phyloP scores from a whole-genome alignment of 2,113 vertebrate genomes.

The Hymenochirus boettgeri region DNA sequence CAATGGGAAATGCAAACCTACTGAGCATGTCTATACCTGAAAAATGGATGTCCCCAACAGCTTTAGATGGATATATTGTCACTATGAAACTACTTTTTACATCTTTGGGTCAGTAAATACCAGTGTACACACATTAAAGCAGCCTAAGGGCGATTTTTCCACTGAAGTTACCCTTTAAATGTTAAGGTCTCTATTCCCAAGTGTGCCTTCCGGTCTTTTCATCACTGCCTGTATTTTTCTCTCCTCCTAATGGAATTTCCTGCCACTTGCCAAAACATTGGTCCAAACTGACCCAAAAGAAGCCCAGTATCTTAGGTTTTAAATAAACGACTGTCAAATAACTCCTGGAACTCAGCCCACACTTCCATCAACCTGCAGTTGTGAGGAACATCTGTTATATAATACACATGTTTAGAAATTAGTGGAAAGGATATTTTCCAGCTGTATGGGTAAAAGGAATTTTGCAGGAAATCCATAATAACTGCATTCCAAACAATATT shows the following conservation, averaged over 20 bases:
- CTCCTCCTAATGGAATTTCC: neutral
- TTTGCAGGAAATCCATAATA: neutral
- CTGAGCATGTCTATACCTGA: too few species aligned
- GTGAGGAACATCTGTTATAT: neutral
- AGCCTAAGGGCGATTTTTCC: too few species aligned
- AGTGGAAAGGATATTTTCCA: neutral
- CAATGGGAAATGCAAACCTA: too few species aligned
- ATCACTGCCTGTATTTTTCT: constrained; percentile 4
- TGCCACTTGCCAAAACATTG: neutral
- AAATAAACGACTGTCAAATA: neutral
- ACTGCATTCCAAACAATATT: neutral
- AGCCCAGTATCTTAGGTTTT: neutral
- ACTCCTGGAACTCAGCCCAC: neutral
- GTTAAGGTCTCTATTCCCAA: neutral
- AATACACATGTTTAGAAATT: neutral
- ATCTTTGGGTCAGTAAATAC: too few species aligned
- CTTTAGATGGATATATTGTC: too few species aligned
- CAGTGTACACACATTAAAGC: too few species aligned
- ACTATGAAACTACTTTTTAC: too few species aligned
- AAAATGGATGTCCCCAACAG: too few species aligned
- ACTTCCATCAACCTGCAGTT: neutral
- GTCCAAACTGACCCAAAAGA: neutral
- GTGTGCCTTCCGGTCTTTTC: neutral
- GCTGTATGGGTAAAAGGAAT: neutral
- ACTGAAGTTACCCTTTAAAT: too few species aligned